These are phyloP conservation scores for Erpetoichthys calabaricus DNA, from an alignment of 2,797 vertebrate genomes.

Conservation along the genomic window DNA sequence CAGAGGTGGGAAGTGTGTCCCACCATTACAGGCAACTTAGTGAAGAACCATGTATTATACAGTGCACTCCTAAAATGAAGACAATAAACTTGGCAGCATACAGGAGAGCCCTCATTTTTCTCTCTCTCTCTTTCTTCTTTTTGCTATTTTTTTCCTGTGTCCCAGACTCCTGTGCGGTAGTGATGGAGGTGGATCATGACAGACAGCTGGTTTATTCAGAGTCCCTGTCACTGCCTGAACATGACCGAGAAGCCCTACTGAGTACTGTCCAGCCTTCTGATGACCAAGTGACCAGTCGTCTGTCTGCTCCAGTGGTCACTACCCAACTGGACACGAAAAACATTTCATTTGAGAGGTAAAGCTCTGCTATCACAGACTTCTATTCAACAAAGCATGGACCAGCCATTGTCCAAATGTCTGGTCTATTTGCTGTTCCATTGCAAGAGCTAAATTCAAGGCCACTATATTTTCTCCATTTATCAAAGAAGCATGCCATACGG, in stretches of 20 bases:
- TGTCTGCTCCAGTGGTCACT: slow-evolving; percentile 79
- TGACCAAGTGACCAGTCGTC: slow-evolving; percentile 82
- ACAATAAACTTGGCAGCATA: too few species aligned
- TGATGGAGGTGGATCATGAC: slow-evolving; percentile 97
- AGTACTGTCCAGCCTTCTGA: slow-evolving; percentile 77
- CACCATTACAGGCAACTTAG: too few species aligned
- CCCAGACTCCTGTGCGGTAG: slow-evolving; percentile 74
- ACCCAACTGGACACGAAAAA: slow-evolving; percentile 93
- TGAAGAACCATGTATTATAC: too few species aligned
- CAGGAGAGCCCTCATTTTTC: background rate
- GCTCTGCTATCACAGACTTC: background rate
- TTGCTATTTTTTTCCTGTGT: background rate
- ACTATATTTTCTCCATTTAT: too few species aligned
- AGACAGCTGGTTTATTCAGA: slow-evolving; percentile 84
- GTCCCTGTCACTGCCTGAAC: slow-evolving; percentile 66
- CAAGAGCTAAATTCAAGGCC: background rate
- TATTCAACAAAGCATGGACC: background rate
- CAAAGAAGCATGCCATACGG: too few species aligned
- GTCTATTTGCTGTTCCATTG: background rate
- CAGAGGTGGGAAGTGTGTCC: too few species aligned
- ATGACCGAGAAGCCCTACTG: slow-evolving; percentile 60
- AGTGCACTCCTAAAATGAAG: too few species aligned
- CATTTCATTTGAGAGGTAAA: slow-evolving; percentile 90
- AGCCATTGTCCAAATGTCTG: background rate
- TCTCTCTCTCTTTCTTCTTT: slow-evolving; percentile 5